Evolutionary conservation across 1,140 invertebrate species (phyloP).

Genomic region (Drosophila malerkotliana): DNA sequence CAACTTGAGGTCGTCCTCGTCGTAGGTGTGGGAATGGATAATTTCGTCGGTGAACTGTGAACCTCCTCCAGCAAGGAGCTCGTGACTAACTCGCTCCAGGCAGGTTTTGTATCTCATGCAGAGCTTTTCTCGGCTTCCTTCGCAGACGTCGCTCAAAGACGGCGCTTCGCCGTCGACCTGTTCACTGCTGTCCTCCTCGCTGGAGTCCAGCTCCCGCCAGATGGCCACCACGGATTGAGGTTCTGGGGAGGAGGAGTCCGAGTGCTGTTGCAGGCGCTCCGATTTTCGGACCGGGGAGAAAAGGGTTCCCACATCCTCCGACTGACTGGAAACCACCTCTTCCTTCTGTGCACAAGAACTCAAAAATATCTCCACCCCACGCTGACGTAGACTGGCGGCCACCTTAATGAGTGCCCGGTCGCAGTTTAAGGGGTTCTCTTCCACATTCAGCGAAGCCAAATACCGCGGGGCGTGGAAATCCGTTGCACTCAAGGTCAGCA

Average conservation of each 20-base stretch:
- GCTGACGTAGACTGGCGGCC: slow-evolving; percentile 47
- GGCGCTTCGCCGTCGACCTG: slow-evolving; percentile 32
- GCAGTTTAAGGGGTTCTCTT: slow-evolving; percentile 74
- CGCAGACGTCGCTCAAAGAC: slow-evolving; percentile 55
- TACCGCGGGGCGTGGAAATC: slow-evolving; percentile 56
- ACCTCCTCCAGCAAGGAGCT: slow-evolving; percentile 42
- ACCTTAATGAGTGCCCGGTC: slow-evolving; percentile 59
- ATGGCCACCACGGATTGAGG: slow-evolving; percentile 51
- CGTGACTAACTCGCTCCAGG: slow-evolving; percentile 64
- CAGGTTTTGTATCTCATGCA: slow-evolving; percentile 67
- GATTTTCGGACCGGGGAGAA: slow-evolving; percentile 13
- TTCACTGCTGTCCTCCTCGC: slow-evolving; percentile 26
- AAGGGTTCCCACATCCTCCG: slow-evolving; percentile 10
- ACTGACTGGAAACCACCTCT: not conserved
- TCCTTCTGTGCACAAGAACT: slow-evolving; percentile 53
- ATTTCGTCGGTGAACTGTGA: slow-evolving; percentile 26
- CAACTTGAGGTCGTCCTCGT: slow-evolving; percentile 70
- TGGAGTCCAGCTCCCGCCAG: slow-evolving; percentile 65
- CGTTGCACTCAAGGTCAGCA: slow-evolving; percentile 60
- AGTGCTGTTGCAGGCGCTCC: slow-evolving; percentile 51
- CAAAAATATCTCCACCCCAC: slow-evolving; percentile 55
- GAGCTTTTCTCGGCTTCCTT: slow-evolving; percentile 64
- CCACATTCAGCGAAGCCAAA: slow-evolving; percentile 59
- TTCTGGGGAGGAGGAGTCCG: slow-evolving; percentile 23
- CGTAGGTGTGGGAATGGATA: slow-evolving; percentile 54